Conservation (phyloP, 2,888 invertebrate genomes). For the Drosophila birchii region DNA sequence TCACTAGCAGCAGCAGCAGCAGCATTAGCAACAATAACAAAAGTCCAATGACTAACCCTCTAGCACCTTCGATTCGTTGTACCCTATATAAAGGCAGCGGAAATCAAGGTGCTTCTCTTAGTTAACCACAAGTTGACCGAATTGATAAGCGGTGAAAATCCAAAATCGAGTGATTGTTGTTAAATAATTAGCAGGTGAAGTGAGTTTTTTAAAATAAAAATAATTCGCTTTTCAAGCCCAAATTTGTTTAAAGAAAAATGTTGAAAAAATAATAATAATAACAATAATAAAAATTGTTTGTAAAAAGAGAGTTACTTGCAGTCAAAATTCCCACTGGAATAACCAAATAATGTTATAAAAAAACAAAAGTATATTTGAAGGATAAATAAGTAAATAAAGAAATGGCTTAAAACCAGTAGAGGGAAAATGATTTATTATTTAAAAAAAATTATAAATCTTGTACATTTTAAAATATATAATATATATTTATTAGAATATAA, state of each 20-base stretch:
- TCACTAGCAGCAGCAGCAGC: slow-evolving; percentile 5
- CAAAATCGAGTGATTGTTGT: neutral
- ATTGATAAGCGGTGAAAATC: slow-evolving; percentile 18
- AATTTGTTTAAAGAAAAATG: neutral
- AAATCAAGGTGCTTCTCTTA: slow-evolving; percentile 18
- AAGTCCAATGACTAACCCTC: slow-evolving; percentile 42
- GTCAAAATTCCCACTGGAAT: neutral
- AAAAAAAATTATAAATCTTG: neutral
- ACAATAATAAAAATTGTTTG: neutral
- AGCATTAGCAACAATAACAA: slow-evolving; percentile 29
- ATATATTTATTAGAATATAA: too few species aligned
- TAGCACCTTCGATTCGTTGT: slow-evolving; percentile 30
- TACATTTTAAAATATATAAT: too few species aligned
- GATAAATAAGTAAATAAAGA: neutral
- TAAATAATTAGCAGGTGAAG: neutral
- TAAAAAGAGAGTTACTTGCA: neutral
- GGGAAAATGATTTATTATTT: too few species aligned
- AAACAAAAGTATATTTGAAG: neutral
- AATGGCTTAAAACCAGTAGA: too few species aligned
- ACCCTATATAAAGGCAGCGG: slow-evolving; percentile 27
- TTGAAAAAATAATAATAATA: neutral
- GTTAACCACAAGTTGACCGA: slow-evolving; percentile 21
- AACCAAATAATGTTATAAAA: neutral
- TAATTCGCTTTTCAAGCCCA: neutral
- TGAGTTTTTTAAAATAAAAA: neutral